Evolutionary conservation across 2,888 invertebrate genomes (phyloP).

Genomic region (Troilus luridus): DNA sequence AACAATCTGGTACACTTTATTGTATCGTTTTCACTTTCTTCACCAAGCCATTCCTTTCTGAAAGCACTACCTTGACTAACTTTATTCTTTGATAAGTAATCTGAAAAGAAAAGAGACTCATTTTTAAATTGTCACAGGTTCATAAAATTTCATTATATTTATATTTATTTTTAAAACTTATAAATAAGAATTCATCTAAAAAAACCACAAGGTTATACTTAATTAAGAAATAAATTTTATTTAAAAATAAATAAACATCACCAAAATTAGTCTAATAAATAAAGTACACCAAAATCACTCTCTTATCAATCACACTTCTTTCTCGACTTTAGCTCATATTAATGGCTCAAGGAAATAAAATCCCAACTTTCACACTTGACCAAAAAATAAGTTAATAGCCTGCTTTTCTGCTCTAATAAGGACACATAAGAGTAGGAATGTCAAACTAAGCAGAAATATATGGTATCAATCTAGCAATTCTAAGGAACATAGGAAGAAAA

Average conservation of each 20-base stretch:
- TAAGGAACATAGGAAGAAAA: too few relatives aligned
- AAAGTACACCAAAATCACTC: too few relatives aligned
- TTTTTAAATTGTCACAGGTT: neutral
- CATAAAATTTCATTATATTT: neutral
- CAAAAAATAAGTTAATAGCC: too few relatives aligned
- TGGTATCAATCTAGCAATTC: too few relatives aligned
- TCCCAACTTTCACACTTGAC: too few relatives aligned
- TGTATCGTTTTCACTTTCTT: neutral
- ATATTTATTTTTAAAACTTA: neutral
- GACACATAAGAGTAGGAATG: neutral
- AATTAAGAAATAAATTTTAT: too few relatives aligned
- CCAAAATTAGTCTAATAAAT: too few relatives aligned
- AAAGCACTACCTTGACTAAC: neutral
- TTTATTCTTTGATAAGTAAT: constrained; percentile 27
- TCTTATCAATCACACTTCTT: too few relatives aligned
- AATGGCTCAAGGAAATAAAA: too few relatives aligned
- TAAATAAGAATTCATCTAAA: neutral
- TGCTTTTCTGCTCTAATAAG: neutral
- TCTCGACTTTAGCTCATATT: too few relatives aligned
- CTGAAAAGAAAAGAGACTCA: neutral
- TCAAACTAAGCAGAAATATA: too few relatives aligned
- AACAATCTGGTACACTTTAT: neutral
- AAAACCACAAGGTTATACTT: too few relatives aligned
- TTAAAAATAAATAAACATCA: neutral
- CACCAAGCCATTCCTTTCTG: neutral